Conservation (phyloP, 2,797 vertebrate species). For the Notolepis coatsorum region DNA sequence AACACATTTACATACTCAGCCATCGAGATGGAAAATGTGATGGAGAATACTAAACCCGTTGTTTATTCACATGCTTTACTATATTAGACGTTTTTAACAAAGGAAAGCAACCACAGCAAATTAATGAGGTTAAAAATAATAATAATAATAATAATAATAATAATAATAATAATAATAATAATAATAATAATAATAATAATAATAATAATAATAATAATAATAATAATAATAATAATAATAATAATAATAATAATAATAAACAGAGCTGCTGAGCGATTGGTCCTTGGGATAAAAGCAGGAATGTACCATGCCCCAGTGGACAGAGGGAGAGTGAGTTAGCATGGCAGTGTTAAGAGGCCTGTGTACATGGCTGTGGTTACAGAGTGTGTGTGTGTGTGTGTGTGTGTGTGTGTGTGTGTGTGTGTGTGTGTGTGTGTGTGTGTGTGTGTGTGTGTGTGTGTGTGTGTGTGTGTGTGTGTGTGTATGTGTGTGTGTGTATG, state of each 20-base stretch:
- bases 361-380: conserved; percentile 45
- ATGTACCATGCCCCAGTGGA: conserved; percentile 1
- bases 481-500: conserved; percentile 30
- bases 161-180: too few species aligned
- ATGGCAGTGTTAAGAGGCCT: conserved; percentile 19
- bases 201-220: too few species aligned
- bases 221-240: too few species aligned
- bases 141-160: too few species aligned
- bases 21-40: not conserved
- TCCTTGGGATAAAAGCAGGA: not conserved
- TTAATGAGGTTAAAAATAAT: conserved; percentile 17
- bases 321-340: conserved; percentile 3
- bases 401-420: not conserved
- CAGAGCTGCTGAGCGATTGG: too few species aligned
- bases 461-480: conserved; percentile 13
- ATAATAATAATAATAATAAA: too few species aligned
- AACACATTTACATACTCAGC: not conserved
- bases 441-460: conserved; percentile 14
- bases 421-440: conserved; percentile 14
- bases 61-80: conserved; percentile 8
- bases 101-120: conserved; percentile 14
- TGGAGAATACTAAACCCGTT: too few species aligned
- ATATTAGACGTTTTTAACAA: not conserved
- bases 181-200: too few species aligned
- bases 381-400: conserved; percentile 47